Percentiles rank a stretch among this genome's conserved stretches.
phyloP scores from a whole-genome alignment of 2,113 vertebrate species.

The Elgaria multicarinata region DNA sequence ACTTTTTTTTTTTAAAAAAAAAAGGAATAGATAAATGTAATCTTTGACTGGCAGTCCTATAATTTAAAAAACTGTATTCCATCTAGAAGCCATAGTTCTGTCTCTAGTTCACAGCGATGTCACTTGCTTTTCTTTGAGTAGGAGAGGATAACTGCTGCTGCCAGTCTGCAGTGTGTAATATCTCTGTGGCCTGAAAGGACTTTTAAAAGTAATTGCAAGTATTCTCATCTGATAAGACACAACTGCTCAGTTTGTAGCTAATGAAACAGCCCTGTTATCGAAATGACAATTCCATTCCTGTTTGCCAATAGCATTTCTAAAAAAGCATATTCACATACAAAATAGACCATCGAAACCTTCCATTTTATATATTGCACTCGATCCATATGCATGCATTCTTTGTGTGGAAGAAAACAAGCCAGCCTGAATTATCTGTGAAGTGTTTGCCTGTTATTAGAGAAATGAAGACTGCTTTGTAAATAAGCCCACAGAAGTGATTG shows the following conservation, averaged over 20 bases:
- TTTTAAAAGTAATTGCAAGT: not conserved
- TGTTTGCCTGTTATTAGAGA: no score
- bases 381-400: not conserved
- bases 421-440: not conserved
- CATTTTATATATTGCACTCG: not conserved
- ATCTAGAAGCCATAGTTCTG: not conserved
- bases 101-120: not conserved
- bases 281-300: not conserved
- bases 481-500: not conserved
- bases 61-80: conserved; percentile 31
- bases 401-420: not conserved
- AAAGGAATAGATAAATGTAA: conserved; percentile 26
- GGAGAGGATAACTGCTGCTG: not conserved
- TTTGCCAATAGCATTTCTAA: not conserved
- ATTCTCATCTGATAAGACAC: not conserved
- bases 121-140: not conserved
- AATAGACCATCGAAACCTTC: not conserved
- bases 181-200: not conserved
- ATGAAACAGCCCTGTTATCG: not conserved
- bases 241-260: not conserved
- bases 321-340: not conserved
- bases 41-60: conserved; percentile 22
- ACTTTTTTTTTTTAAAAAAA: conserved; percentile 1
- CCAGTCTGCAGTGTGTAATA: not conserved
- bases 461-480: not conserved